Percentiles rank a stretch among this genome's conserved stretches.
Conservation (phyloP, 2,888 invertebrate species). For the Drosophila macrospina region DNA sequence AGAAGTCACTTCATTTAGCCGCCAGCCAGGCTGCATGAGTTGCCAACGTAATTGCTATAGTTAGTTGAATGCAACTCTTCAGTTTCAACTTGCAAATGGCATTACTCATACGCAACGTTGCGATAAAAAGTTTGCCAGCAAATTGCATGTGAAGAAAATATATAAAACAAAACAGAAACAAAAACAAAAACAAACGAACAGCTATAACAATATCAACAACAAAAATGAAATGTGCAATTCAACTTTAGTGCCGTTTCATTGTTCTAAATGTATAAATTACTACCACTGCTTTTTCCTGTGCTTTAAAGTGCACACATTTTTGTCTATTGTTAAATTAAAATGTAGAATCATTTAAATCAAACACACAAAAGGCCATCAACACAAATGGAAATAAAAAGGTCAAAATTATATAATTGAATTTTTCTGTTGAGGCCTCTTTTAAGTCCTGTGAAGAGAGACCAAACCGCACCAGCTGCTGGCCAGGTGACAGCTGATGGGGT, state of each 20-base stretch:
- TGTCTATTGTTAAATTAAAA: slow-evolving; percentile 24
- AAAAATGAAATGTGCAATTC: slow-evolving; percentile 1
- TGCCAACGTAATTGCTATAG: slow-evolving; percentile 52
- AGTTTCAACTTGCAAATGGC: slow-evolving; percentile 38
- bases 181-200: not conserved
- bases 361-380: slow-evolving; percentile 33
- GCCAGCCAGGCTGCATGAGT: slow-evolving; percentile 18
- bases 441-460: slow-evolving; percentile 41
- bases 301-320: slow-evolving; percentile 28
- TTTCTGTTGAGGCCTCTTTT: slow-evolving; percentile 67
- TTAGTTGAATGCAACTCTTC: slow-evolving; percentile 48
- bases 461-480: slow-evolving; percentile 29
- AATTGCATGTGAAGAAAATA: slow-evolving; percentile 3
- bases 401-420: slow-evolving; percentile 71
- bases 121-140: slow-evolving; percentile 31
- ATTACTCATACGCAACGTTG: slow-evolving; percentile 57
- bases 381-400: slow-evolving; percentile 40
- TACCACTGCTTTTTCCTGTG: slow-evolving; percentile 3
- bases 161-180: not conserved
- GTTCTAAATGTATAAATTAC: slow-evolving; percentile 19
- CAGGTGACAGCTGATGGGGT: slow-evolving; percentile 15
- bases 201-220: not conserved
- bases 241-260: slow-evolving; percentile 16
- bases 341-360: slow-evolving; percentile 51
- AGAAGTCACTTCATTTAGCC: slow-evolving; percentile 56